These are phyloP conservation scores for Nebria salina DNA, from an alignment of 2,888 invertebrate genomes.

Conservation along the genomic window DNA sequence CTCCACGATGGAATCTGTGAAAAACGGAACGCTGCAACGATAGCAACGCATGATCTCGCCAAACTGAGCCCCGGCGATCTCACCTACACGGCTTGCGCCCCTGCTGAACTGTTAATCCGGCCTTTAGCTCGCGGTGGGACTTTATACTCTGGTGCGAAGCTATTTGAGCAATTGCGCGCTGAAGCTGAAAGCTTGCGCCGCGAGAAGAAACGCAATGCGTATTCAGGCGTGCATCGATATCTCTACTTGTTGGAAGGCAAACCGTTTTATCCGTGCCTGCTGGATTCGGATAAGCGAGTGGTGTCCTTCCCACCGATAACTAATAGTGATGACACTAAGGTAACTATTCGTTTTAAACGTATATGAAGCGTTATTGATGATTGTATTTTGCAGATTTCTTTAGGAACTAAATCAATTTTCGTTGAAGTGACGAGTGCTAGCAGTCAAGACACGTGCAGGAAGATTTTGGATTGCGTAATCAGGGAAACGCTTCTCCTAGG, in stretches of 20 bases:
- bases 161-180: conserved; percentile 74
- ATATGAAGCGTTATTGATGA: neutral
- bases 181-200: conserved; percentile 85
- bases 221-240: conserved; percentile 87
- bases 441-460: conserved; percentile 72
- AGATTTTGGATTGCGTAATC: conserved; percentile 74
- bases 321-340: conserved; percentile 83
- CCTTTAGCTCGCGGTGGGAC: conserved; percentile 68
- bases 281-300: conserved; percentile 72
- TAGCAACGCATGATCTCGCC: conserved; percentile 83
- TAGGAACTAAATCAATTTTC: conserved; percentile 72
- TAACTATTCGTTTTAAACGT: conserved; percentile 55
- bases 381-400: conserved; percentile 69
- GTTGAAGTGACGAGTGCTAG: conserved; percentile 81
- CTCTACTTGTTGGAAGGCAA: conserved; percentile 81
- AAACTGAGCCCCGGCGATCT: conserved; percentile 69
- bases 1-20: conserved; percentile 80
- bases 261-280: conserved; percentile 75
- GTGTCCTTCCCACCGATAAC: conserved; percentile 90
- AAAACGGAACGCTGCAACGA: conserved; percentile 80
- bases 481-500: conserved; percentile 71
- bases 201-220: conserved; percentile 83
- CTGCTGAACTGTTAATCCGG: conserved; percentile 71
- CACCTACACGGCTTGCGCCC: conserved; percentile 69
- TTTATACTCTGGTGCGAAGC: conserved; percentile 69